Evolutionary conservation across 2,797 vertebrate genomes (phyloP).

Genomic region (Toxotes lorentzi): DNA sequence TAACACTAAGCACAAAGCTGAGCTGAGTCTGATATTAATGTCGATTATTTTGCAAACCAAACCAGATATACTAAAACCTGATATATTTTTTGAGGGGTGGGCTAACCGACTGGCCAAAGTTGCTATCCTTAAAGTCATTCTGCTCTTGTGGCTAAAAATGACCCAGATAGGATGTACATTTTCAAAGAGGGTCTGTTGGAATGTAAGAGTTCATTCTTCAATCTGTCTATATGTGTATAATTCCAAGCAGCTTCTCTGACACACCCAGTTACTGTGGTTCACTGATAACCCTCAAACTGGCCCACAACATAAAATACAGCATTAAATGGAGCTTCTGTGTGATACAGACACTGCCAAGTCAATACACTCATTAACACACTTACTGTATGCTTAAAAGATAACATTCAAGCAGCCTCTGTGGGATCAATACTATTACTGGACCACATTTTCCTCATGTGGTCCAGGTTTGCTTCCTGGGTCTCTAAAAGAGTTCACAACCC

Average conservation of each 20-base stretch:
- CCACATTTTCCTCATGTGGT: constrained; percentile 14
- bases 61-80: no score
- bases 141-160: not conserved
- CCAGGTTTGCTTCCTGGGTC: constrained; percentile 41
- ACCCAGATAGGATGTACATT: not conserved
- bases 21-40: no score
- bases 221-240: not conserved
- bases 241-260: constrained; percentile 7
- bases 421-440: constrained; percentile 57
- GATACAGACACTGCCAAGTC: not conserved
- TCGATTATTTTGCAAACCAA: no score
- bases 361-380: constrained; percentile 31
- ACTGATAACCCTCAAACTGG: constrained; percentile 48
- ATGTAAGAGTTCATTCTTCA: not conserved
- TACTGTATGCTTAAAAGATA: constrained; percentile 23
- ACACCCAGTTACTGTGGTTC: constrained; percentile 27
- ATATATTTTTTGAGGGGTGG: no score
- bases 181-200: not conserved
- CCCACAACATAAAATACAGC: not conserved
- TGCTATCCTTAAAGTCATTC: not conserved
- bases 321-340: constrained; percentile 16
- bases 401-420: constrained; percentile 29
- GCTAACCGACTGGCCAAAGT: not conserved
- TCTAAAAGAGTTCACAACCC: constrained; percentile 35
- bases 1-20: no score